These are phyloP conservation scores for Zonotrichia leucophrys DNA, from an alignment of 2,113 vertebrate genomes.

Conservation along the genomic window DNA sequence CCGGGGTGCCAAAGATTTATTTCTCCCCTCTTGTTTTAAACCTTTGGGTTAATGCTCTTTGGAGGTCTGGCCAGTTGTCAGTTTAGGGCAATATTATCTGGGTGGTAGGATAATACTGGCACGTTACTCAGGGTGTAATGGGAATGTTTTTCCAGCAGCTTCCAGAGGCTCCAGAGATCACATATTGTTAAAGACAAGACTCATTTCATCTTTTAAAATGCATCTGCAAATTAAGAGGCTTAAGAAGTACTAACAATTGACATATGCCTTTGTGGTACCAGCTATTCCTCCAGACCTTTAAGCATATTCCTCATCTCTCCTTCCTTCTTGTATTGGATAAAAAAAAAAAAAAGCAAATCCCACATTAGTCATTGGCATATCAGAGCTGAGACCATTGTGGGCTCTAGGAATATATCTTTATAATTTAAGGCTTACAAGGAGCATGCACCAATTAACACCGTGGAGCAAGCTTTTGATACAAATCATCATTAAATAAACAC, in stretches of 20 bases:
- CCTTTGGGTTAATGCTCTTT: conserved; percentile 9
- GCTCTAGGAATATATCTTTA: conserved; percentile 49
- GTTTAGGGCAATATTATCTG: conserved; percentile 30
- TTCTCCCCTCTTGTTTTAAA: neutral
- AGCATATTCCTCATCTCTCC: neutral
- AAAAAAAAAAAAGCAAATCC: neutral
- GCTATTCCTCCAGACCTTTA: conserved; percentile 31
- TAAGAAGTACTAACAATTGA: conserved; percentile 20
- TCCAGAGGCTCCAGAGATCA: conserved; percentile 31
- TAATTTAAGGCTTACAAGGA: conserved; percentile 41
- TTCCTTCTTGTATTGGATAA: neutral
- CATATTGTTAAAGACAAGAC: neutral
- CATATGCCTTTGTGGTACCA: conserved; percentile 8
- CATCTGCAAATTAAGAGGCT: conserved; percentile 49
- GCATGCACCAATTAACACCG: conserved; percentile 49
- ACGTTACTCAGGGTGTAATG: neutral
- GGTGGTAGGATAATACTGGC: neutral
- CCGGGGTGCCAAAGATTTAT: neutral
- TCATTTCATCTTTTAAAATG: neutral
- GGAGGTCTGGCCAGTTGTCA: conserved; percentile 42
- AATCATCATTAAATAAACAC: conserved; percentile 65
- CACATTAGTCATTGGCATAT: neutral
- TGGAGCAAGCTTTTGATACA: conserved; percentile 60
- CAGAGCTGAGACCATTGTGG: neutral
- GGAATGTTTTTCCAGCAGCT: conserved; percentile 28